Evolutionary conservation across 2,888 invertebrate species (phyloP), one percentile per base, ranked within the genome.

Genomic region (Sarcophaga caerulescens): DNA sequence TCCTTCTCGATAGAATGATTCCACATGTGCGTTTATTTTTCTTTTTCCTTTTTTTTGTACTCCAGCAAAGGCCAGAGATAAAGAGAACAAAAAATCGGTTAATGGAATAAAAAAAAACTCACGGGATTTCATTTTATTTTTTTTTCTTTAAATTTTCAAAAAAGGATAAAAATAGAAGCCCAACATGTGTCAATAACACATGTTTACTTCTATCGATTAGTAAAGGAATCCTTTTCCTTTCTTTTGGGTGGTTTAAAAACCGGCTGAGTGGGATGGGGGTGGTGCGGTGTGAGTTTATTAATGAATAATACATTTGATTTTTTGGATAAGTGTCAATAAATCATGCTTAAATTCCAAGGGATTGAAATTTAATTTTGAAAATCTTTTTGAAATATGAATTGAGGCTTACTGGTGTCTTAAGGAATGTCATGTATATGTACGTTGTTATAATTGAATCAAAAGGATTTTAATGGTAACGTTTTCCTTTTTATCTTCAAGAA

Each of bases 291-390:
- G 21, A 14, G 6, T 73, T 73, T 73, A 45, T 60, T 60, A 21
- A 73, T 73, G 60, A 73, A 60, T 73, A 60, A 73, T 60, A 45
- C 60, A 73, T 73, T n/a, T 59, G 44, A 60, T 44, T 73, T 60
- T 21, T 19, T 35, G 35, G 60, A 73, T 35, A 71, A 10, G 71
- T 14, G 60, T 73, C 71, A 73, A 73, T 73, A 73, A 73, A 73
- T 73, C 71, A 73, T 73, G 59, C 8, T 19, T 19, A 44, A 35
- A 44, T 44, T 59, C 35, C 14, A 21, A 17, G 52, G 52, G 52
- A 52, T 17, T 52, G 12, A 52, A 52, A 52, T 14, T 52, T 52
- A 52, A 52, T 52, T 52, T 52, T 12, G 17, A 52, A 52, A 12
- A 4, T 17, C 10, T 52, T 52, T 52, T 14, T 52, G 52, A 17